Base-by-base conservation (phyloP, 92 coral and sea anemone species). In the Parazoanthus swiftii region DNA sequence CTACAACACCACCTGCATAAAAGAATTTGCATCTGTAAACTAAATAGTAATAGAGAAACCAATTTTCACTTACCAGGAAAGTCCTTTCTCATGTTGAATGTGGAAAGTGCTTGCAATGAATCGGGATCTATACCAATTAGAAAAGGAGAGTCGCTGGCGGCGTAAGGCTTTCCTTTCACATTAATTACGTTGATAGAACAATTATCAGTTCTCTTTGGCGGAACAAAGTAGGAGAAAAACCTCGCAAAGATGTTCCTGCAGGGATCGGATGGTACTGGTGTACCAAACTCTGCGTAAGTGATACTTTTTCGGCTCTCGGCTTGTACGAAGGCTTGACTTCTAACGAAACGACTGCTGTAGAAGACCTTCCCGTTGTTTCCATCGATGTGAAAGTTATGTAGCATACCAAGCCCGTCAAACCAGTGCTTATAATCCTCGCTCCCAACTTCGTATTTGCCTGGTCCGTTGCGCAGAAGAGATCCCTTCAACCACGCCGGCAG, bases 361-460 rank as follows among this genome's bases (percentile, higher is more conserved):
- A 90, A 92, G 33, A 97, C 99, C 88, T 93, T 93, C 1, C 99
- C 99, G 73, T 94, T 93, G 26, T 23, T 42, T 46, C 87, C 87
- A 46, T 97, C 97, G 54, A 97, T 90, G 58, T 89, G 81, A 86
- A 93, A 97, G 79, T 94, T 92, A 56, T 97, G 99, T 9, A 97
- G 91, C 95, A 97, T 91, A 2, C 95, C 97, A 68, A 95, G 88
- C 37, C 99, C 99, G 23, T 97, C 99, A 79, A 97, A 97, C 99
- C 99, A 97, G 79, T 97, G 99, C 74, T 97, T 97, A 89, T 92
- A 95, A 2, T 94, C 79, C 33, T 95, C 94, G 77, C 89, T 90
- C 0, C 98, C 99, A 72, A 97, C 91, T 86, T 97, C 99, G 81
- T 92, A 97, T 89, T 95, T 90, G n/a, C 95, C 99, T 0, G 99